Evolutionary conservation across 2,797 vertebrate genomes (phyloP), one percentile per base, ranked within the genome.

Genomic region (Columba guinea): DNA sequence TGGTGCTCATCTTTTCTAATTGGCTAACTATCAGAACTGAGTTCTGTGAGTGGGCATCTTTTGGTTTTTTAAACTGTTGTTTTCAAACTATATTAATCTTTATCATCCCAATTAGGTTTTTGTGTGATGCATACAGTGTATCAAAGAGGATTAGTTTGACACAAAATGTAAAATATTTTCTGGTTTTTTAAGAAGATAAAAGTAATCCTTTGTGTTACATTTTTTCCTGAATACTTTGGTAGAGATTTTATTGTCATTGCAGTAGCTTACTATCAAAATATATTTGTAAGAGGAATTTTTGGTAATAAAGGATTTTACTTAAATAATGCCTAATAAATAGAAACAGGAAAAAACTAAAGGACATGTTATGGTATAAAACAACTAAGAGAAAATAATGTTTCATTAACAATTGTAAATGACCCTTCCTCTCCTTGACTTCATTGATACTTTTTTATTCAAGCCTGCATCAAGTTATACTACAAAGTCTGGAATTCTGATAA

Each of bases 141-240:
- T 79, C 39, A 91, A 89, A 84, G 48, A 90, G 53, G 32, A 91
- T 84, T 75, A 78, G 32, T 84, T 53, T 96, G 84, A 89, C 56
- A 77, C 11, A 89, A 94, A 89, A 87, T 65, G 37, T 75, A 90
- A 95, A 94, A 63, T 81, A 80, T 64, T 84, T 77, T 48, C 48
- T 28, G 27, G 63, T 89, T 91, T 90, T 90, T 90, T 64, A 87
- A 80, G 44, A 83, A 80, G 86, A 92, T 70, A 92, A 68, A 95
- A 85, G 27, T 64, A 86, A 79, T 56, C 41, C 5, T 52, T 76
- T 35, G 24, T 75, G 32, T 44, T 92, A 52, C 28, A 58, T 69
- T 91, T 59, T 69, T 69, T 59, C 53, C 68, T 77, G 37, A 78
- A 48, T 87, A 59, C 89, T 87, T 94, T 51, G 20, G 26, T 90